Evolutionary conservation across 1,140 invertebrate species (phyloP).

Genomic region (Aethina tumida): DNA sequence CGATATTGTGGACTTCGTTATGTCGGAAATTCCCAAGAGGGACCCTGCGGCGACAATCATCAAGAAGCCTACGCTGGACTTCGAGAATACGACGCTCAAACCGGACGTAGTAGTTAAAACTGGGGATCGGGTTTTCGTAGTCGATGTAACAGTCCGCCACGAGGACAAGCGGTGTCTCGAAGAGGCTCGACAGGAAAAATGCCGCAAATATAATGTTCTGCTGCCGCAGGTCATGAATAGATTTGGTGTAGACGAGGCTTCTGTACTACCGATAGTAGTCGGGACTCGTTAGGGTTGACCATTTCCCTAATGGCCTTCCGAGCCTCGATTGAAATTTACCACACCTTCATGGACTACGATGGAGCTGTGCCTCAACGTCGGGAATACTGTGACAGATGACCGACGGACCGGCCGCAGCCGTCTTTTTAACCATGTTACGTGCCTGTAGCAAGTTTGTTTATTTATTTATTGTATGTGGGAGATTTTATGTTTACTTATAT

Average conservation of each 20-base stretch:
- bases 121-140: constrained; percentile 19
- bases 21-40: constrained; percentile 9
- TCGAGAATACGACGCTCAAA: constrained; percentile 18
- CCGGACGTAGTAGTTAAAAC: constrained; percentile 21
- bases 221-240: constrained; percentile 13
- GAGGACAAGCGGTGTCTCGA: constrained; percentile 22
- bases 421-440: too few relatives aligned
- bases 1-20: constrained; percentile 21
- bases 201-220: constrained; percentile 18
- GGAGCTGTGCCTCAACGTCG: too few relatives aligned
- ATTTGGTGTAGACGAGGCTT: constrained; percentile 6
- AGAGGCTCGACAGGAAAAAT: constrained; percentile 14
- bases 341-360: constrained; percentile 24
- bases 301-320: constrained; percentile 27
- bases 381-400: too few relatives aligned
- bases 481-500: too few relatives aligned
- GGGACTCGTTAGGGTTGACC: constrained; percentile 32
- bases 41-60: constrained; percentile 12
- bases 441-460: too few relatives aligned
- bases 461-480: too few relatives aligned
- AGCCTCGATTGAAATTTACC: constrained; percentile 26
- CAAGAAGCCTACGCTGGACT: constrained; percentile 9
- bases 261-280: constrained; percentile 28
- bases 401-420: too few relatives aligned
- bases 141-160: constrained; percentile 32